Conservation (phyloP, 2,113 vertebrate species). For the Tauraco erythrolophus region DNA sequence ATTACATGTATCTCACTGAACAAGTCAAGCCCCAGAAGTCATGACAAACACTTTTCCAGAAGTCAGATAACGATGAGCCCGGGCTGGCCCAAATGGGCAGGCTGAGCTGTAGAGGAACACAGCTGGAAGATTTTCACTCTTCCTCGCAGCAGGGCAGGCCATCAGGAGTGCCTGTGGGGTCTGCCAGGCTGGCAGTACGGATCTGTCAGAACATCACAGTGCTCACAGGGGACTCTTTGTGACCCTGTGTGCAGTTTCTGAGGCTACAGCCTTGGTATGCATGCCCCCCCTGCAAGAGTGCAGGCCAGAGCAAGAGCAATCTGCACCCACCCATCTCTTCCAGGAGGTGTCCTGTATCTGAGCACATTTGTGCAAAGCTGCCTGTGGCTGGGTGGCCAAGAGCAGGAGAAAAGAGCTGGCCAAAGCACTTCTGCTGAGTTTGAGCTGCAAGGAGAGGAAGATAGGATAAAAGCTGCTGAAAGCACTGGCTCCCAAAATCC, state of each 20-base stretch:
- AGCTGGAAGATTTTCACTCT: background rate
- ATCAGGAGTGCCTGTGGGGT: background rate
- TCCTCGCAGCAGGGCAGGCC: background rate
- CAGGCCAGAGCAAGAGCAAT: background rate
- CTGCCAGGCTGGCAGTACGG: background rate
- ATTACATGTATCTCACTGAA: background rate
- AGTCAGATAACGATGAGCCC: background rate
- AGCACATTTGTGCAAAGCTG: background rate
- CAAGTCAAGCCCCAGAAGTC: background rate
- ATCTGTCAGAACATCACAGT: background rate
- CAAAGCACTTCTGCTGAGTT: background rate
- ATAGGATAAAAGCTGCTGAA: background rate
- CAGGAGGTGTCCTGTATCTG: background rate
- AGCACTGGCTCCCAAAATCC: background rate
- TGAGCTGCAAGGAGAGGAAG: background rate
- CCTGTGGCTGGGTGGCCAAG: background rate
- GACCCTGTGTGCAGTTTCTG: background rate
- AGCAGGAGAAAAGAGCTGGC: background rate
- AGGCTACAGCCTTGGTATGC: background rate
- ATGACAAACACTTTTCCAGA: background rate
- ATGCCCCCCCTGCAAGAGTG: background rate
- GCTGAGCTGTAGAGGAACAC: background rate
- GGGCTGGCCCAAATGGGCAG: background rate
- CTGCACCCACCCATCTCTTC: background rate
- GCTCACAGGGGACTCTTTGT: background rate